Base-by-base conservation (phyloP, 2,113 vertebrate genomes). In the Epinephelus cyanopodus region DNA sequence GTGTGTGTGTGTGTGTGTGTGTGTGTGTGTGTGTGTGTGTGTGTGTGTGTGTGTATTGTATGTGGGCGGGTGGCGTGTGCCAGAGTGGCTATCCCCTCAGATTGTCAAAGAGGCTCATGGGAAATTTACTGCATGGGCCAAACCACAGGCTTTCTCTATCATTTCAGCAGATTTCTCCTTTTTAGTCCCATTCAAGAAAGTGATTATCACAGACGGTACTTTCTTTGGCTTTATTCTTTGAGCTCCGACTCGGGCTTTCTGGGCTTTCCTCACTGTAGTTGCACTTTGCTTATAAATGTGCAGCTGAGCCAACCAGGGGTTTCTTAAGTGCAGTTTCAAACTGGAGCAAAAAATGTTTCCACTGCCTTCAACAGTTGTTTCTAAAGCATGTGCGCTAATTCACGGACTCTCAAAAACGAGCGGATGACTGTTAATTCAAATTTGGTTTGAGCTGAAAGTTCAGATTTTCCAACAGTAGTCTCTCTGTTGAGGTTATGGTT, bases 81-180 rank as follows among this genome's bases (percentile, higher is more conserved):
- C 93, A 92, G 91, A 91, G 90, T 92, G 91, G 92, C 91, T 94
- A 89, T 92, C 87, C 94, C 91, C 81, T 91, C 79, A 90, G 89
- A 93, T 91, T 92, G 93, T 93, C 92, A 92, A 90, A 92, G 90
- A 93, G 91, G 84, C 91, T 95, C 93, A 94, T 90, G 91, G 90
- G 92, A 93, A 92, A 95, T 85, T 86, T 91, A 90, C 67, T 73
- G 65, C 91, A 91, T 68, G 74, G 84, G 89, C 90, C 86, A 95
- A 94, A 93, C 92, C 94, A 84, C 93, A 95, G 83, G 79, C 87
- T 93, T 91, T 92, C 91, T 93, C 91, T 93, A 92, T 95, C 92
- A 94, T 95, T 95, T 95, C 91, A 94, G 91, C 87, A 92, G 89
- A 91, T 94, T 94, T 92, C 84, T 89, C 79, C 86, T 91, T 93